Percentiles rank a stretch among this genome's conserved stretches.
Conservation (phyloP, 2,888 invertebrate genomes). For the Bombylius major region DNA sequence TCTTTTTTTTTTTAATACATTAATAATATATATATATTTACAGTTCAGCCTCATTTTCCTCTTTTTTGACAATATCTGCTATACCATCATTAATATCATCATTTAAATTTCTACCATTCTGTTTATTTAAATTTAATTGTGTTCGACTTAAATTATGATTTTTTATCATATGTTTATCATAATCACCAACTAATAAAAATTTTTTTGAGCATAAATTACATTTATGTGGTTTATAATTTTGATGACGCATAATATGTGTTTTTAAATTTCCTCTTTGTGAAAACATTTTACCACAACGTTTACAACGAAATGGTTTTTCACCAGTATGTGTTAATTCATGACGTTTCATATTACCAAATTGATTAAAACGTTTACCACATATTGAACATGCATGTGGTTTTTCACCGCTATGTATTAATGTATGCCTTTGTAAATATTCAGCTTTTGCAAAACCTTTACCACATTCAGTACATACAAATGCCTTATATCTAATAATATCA, state of each 20-base stretch:
- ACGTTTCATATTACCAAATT: constrained; percentile 34
- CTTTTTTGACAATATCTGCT: background rate
- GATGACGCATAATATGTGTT: constrained; percentile 33
- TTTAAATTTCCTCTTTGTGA: constrained; percentile 34
- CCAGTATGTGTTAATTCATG: constrained; percentile 34
- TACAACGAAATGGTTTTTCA: constrained; percentile 34
- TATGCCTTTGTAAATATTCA: constrained; percentile 34
- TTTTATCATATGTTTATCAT: background rate
- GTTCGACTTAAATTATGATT: background rate
- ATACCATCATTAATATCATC: background rate
- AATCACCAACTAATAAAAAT: background rate
- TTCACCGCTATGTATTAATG: constrained; percentile 35
- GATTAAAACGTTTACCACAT: constrained; percentile 34
- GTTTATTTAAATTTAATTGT: background rate
- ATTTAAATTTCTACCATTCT: background rate
- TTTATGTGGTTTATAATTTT: constrained; percentile 18
- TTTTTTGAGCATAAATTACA: background rate
- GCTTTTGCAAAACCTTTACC: constrained; percentile 34
- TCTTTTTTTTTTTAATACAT: no score
- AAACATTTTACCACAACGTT: constrained; percentile 32
- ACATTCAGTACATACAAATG: constrained; percentile 31
- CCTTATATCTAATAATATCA: constrained; percentile 29
- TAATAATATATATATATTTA: background rate
- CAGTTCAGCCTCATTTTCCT: background rate
- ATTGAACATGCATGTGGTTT: constrained; percentile 35